A percentile compares a stretch with the other conserved stretches of the same genome.
Evolutionary conservation across 2,797 vertebrate species (phyloP).

Genomic region (Philypnodon macrostomus): DNA sequence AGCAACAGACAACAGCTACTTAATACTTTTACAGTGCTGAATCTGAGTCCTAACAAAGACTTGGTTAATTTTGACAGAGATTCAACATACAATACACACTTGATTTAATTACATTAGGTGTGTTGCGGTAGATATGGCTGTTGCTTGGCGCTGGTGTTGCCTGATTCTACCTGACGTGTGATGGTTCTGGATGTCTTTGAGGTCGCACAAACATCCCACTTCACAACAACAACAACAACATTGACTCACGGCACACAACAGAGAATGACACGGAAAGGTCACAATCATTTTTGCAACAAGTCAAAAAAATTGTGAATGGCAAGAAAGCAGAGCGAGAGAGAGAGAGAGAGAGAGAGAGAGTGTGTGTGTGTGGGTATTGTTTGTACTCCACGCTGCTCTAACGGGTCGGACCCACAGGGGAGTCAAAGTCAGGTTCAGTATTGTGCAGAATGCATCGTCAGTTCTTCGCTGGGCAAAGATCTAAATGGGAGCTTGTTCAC

Average conservation of each 20-base stretch:
- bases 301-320: slow-evolving; percentile 74
- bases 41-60: no score
- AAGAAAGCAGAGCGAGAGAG: slow-evolving; percentile 72
- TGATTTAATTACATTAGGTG: slow-evolving; percentile 11
- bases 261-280: slow-evolving; percentile 73
- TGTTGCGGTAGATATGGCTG: slow-evolving; percentile 23
- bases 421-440: slow-evolving; percentile 60
- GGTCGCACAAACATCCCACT: slow-evolving; percentile 62
- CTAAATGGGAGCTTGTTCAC: slow-evolving; percentile 74
- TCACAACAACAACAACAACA: slow-evolving; percentile 58
- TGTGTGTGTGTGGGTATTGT: slow-evolving; percentile 49
- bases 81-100: no score
- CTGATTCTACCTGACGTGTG: slow-evolving; percentile 66
- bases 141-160: slow-evolving; percentile 14
- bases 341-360: no score
- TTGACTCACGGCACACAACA: slow-evolving; percentile 58
- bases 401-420: slow-evolving; percentile 45
- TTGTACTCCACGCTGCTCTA: slow-evolving; percentile 40
- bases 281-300: slow-evolving; percentile 78
- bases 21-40: no score
- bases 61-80: no score
- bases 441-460: slow-evolving; percentile 68
- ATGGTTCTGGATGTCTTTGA: slow-evolving; percentile 82
- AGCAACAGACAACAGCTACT: background rate
- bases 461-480: slow-evolving; percentile 54